Evolutionary conservation across 2,797 vertebrate genomes (phyloP).

Genomic region (Mormyrus hasselquistii): DNA sequence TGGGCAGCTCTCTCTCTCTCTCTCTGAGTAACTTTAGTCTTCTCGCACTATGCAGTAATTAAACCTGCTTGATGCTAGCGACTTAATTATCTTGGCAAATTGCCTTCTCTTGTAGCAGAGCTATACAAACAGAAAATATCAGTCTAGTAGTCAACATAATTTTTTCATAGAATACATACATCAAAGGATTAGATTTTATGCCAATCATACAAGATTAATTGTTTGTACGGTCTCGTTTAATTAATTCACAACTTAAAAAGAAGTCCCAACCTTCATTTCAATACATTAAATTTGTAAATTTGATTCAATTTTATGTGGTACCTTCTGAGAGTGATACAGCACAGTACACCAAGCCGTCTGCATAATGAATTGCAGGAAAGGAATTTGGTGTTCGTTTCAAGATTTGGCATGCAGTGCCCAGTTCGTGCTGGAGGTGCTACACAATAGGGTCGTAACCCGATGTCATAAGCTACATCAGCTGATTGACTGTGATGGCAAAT

Average conservation of each 20-base stretch:
- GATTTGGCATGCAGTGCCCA: not conserved
- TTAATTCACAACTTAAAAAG: not conserved
- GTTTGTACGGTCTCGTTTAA: not conserved
- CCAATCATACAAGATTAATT: not conserved
- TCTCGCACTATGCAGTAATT: slow-evolving; percentile 2
- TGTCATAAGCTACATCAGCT: not conserved
- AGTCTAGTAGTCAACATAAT: not conserved
- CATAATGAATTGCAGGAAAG: not conserved
- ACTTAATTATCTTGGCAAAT: slow-evolving; percentile 18
- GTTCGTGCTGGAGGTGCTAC: not conserved
- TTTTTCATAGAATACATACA: slow-evolving; percentile 14
- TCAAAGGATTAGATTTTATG: not conserved
- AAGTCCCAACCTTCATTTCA: not conserved
- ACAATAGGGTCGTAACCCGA: not conserved
- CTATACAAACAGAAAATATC: not conserved
- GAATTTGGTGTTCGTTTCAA: not conserved
- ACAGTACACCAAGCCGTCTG: not conserved
- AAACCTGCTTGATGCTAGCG: slow-evolving; percentile 18
- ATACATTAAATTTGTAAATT: not conserved
- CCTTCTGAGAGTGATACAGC: not conserved
- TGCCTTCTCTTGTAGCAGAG: not conserved
- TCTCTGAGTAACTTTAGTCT: slow-evolving; percentile 12
- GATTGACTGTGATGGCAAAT: not conserved
- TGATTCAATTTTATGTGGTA: not conserved
- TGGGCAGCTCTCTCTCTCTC: not conserved